Evolutionary conservation across 2,888 invertebrate genomes (phyloP).

Genomic region (Dasysyrphus albostriatus): DNA sequence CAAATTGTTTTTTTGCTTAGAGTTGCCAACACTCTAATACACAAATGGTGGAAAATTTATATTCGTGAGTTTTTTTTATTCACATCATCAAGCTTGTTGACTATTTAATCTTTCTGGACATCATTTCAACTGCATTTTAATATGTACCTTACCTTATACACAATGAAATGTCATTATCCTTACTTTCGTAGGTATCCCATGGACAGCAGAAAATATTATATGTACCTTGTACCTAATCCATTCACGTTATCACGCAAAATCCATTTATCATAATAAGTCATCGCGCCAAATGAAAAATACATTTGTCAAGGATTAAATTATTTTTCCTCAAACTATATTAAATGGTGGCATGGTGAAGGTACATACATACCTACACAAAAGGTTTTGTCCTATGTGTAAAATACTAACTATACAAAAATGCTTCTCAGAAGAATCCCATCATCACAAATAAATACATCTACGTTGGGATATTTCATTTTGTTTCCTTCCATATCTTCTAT

Average conservation of each 20-base stretch:
- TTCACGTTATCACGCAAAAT: slow-evolving; percentile 79
- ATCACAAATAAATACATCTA: slow-evolving; percentile 44
- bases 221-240: slow-evolving; percentile 33
- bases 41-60: too few relatives aligned
- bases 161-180: slow-evolving; percentile 43
- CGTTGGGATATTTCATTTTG: slow-evolving; percentile 39
- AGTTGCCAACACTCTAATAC: too few relatives aligned
- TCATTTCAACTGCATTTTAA: not conserved
- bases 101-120: not conserved
- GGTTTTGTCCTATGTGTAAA: not conserved
- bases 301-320: slow-evolving; percentile 74
- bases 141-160: not conserved
- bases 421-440: slow-evolving; percentile 27
- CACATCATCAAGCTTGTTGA: not conserved
- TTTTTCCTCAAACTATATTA: slow-evolving; percentile 15
- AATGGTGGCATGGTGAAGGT: not conserved
- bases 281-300: slow-evolving; percentile 76
- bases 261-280: slow-evolving; percentile 84
- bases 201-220: not conserved
- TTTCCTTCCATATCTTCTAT: not conserved
- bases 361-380: not conserved
- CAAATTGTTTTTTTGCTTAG: too few relatives aligned
- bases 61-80: too few relatives aligned
- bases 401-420: slow-evolving; percentile 12
- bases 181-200: slow-evolving; percentile 2